Percentiles rank a stretch among this genome's conserved stretches.
These are phyloP conservation scores for Epistrophe eligans DNA, from an alignment of 2,888 invertebrate genomes.

Conservation along the genomic window DNA sequence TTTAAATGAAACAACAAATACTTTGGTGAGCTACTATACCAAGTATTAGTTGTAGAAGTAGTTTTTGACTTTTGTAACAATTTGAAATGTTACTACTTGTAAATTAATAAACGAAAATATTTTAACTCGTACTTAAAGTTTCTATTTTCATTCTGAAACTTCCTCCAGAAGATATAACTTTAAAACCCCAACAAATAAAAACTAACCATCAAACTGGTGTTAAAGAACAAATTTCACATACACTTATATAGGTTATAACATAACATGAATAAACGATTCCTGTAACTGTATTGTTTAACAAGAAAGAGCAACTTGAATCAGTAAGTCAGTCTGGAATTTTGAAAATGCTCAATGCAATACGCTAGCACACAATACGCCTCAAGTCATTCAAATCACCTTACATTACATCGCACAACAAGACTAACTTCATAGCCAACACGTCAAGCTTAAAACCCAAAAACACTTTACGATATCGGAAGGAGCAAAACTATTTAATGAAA, in stretches of 20 bases:
- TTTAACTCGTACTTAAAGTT: too few relatives aligned
- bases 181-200: too few relatives aligned
- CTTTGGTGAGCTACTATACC: too few relatives aligned
- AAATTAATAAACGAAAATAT: too few relatives aligned
- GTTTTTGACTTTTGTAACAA: too few relatives aligned
- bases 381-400: slow-evolving; percentile 29
- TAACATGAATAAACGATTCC: background rate
- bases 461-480: background rate
- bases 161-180: too few relatives aligned
- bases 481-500: slow-evolving; percentile 53
- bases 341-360: background rate
- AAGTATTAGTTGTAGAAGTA: too few relatives aligned
- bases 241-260: too few relatives aligned
- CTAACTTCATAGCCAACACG: slow-evolving; percentile 15
- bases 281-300: background rate
- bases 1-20: too few relatives aligned
- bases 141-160: too few relatives aligned
- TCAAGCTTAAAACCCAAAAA: background rate
- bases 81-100: too few relatives aligned
- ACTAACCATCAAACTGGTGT: too few relatives aligned
- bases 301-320: slow-evolving; percentile 14
- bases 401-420: background rate
- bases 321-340: slow-evolving; percentile 1
- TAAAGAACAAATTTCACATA: background rate
- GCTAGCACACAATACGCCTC: slow-evolving; percentile 19